Evolutionary conservation across 2,797 vertebrate species (phyloP).

Genomic region (Mareca strepera): DNA sequence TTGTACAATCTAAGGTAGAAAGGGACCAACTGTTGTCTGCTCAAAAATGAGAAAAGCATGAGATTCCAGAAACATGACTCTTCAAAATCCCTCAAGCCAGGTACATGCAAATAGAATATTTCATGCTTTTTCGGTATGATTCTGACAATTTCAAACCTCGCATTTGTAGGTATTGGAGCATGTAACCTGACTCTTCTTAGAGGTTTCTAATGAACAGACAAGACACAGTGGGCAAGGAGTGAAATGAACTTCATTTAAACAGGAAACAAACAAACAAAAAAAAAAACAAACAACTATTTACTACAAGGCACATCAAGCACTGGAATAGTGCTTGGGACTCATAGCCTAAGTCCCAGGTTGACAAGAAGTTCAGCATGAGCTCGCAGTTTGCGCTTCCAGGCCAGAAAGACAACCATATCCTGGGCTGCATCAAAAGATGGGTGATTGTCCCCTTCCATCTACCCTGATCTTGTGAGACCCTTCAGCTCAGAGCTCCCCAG

Average conservation of each 20-base stretch:
- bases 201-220: neutral
- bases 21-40: neutral
- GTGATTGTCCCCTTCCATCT: too few species aligned
- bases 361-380: too few species aligned
- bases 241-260: neutral
- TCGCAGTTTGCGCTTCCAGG: too few species aligned
- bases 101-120: neutral
- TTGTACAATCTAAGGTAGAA: neutral
- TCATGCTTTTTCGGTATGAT: neutral
- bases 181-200: neutral
- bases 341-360: too few species aligned
- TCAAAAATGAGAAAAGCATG: neutral
- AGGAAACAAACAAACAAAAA: neutral
- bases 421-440: too few species aligned
- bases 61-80: neutral
- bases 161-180: neutral
- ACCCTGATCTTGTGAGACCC: too few species aligned
- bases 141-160: neutral
- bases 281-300: neutral
- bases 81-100: neutral
- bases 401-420: too few species aligned
- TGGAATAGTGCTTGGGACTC: neutral
- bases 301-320: neutral
- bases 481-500: too few species aligned
- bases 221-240: neutral